Conservation (phyloP, 2,888 invertebrate genomes). For the Biston stratarius region DNA sequence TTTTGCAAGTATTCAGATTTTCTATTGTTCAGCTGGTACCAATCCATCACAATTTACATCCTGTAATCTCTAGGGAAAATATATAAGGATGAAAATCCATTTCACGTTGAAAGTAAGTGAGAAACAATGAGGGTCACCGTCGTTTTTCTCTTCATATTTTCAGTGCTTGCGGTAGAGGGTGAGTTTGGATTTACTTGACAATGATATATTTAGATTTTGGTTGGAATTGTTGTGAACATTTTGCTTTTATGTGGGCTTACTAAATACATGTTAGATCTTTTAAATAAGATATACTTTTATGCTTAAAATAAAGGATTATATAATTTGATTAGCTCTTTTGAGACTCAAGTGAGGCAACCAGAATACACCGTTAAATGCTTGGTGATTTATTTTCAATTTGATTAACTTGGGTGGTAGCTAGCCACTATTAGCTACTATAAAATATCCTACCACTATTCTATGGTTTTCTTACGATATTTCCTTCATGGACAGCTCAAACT, state of each 20-base stretch:
- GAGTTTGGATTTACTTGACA: conserved; percentile 19
- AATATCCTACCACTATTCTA: no score
- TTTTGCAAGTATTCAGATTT: neutral
- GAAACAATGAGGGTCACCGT: conserved; percentile 30
- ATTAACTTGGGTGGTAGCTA: no score
- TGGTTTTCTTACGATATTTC: no score
- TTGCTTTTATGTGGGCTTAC: neutral
- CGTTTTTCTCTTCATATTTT: conserved; percentile 25
- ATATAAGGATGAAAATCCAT: conserved; percentile 22
- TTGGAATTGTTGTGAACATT: neutral
- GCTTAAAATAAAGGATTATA: no score
- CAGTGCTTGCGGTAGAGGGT: conserved; percentile 22
- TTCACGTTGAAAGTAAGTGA: conserved; percentile 15
- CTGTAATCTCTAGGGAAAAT: conserved; percentile 9
- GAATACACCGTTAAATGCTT: no score
- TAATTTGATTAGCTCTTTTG: no score
- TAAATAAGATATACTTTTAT: no score
- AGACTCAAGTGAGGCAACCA: no score
- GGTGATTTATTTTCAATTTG: no score
- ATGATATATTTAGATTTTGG: conserved; percentile 8
- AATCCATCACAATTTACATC: neutral
- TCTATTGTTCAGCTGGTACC: neutral
- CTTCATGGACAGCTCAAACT: no score
- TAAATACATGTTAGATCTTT: neutral
- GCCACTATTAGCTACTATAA: no score